These are phyloP conservation scores for Hystrix brachyura DNA, from an alignment of 2,113 vertebrate genomes.

Conservation along the genomic window DNA sequence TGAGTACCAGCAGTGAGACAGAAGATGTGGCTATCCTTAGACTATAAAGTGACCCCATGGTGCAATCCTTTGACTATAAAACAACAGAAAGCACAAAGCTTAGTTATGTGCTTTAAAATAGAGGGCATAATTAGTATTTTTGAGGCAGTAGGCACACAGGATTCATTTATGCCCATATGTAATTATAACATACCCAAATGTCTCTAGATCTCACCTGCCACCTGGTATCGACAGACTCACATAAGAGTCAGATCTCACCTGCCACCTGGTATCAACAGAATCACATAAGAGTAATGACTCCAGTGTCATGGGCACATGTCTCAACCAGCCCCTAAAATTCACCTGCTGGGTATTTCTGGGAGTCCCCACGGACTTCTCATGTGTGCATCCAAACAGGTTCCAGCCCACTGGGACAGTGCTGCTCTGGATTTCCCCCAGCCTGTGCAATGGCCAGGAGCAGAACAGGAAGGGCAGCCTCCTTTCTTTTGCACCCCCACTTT, in stretches of 20 bases:
- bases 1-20: background rate
- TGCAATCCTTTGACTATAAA: background rate
- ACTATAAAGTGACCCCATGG: background rate
- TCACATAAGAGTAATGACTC: background rate
- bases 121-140: background rate
- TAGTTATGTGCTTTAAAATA: background rate
- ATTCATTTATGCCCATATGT: background rate
- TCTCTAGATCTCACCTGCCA: slow-evolving; percentile 43
- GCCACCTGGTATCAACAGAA: slow-evolving; percentile 20
- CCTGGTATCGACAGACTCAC: background rate
- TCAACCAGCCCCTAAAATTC: background rate
- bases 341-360: background rate
- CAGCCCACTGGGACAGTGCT: background rate
- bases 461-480: background rate
- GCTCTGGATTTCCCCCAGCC: background rate
- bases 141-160: background rate
- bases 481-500: background rate
- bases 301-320: background rate
- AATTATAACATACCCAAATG: slow-evolving; percentile 10
- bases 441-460: background rate
- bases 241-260: background rate
- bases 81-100: background rate
- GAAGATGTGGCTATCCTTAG: background rate
- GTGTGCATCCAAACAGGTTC: background rate
- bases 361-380: background rate